Evolutionary conservation across 2,888 invertebrate species (phyloP), one percentile per base, ranked within the genome.

Genomic region (Podotricha telesiphe): DNA sequence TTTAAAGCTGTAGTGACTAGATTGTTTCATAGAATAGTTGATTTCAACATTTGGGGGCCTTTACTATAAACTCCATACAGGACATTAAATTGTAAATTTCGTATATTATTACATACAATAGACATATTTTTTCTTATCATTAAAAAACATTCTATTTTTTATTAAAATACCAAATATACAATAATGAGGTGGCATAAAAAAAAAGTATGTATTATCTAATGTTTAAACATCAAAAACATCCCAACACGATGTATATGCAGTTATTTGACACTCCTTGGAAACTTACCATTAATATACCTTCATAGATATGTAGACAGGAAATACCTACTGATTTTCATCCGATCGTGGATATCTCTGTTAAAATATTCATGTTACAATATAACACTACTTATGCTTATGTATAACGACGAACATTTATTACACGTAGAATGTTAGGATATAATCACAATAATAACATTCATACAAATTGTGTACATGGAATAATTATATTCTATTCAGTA

Each of bases 201-300:
- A 66, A 66, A 66, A 55, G 70, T 65, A 61, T 63, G 55, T 15
- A 66, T 69, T 63, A 55, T 22, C 71, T 69, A 67, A 51, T 58
- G 59, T 67, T 59, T 64, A 69, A 69, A 69, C 59, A 69, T 55
- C 40, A 65, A 82, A 81, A 75, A 81, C 77, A 80, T 82, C 82
- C 84, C 84, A 82, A 84, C 82, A 79, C 83, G 84, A 81, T 78
- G 83, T 81, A 87, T 85, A 55, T 55, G 55, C 86, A 86, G 86
- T 84, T 85, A 84, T 80, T 85, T 85, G 83, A 82, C 91, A 90
- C 91, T 88, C 91, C 91, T 85, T 84, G 59, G 83, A 81, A 80
- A 91, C 91, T 91, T 91, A 91, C 91, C 91, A 78, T 89, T 78
- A 80, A 79, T 80, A 79, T 62, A 68, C 68, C 63, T 72, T 83